Conservation (phyloP, 2,888 invertebrate species). For the Unio pictorum region DNA sequence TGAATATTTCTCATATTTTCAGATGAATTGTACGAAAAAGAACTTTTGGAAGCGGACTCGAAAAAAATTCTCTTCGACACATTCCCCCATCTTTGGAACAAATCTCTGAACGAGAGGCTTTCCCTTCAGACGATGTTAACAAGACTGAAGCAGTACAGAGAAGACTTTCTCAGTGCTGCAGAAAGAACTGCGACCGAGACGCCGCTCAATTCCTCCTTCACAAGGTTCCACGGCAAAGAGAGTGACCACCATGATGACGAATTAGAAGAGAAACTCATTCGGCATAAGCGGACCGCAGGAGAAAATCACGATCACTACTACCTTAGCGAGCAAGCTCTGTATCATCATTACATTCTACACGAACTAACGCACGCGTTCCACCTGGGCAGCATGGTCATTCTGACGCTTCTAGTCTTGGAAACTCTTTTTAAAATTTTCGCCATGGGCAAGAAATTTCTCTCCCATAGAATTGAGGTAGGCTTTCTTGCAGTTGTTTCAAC, state of each 20-base stretch:
- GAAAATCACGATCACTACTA: constrained; percentile 40
- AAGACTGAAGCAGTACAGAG: constrained; percentile 24
- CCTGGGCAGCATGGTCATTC: constrained; percentile 58
- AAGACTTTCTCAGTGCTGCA: constrained; percentile 9
- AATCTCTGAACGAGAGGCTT: constrained; percentile 34
- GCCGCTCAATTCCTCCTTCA: constrained; percentile 3
- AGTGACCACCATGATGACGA: constrained; percentile 15
- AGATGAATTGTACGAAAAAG: constrained; percentile 56
- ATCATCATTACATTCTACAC: constrained; percentile 49
- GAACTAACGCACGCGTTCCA: constrained; percentile 62
- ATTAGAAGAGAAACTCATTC: constrained; percentile 5
- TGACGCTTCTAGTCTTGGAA: constrained; percentile 57
- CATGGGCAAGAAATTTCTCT: constrained; percentile 56
- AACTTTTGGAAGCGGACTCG: constrained; percentile 43
- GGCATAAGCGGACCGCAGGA: constrained; percentile 31
- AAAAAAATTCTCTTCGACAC: constrained; percentile 41
- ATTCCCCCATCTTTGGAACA: constrained; percentile 42
- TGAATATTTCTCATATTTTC: constrained; percentile 18
- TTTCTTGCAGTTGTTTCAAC: not conserved
- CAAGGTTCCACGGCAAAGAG: constrained; percentile 3
- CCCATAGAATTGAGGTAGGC: constrained; percentile 58
- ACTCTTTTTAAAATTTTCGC: constrained; percentile 55
- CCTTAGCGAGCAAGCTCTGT: constrained; percentile 39
- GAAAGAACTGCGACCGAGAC: not conserved
- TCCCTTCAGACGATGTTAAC: constrained; percentile 42